A percentile compares a stretch with the other conserved stretches of the same genome.
Conservation (phyloP, 2,888 invertebrate species). For the Allygus modestus region DNA sequence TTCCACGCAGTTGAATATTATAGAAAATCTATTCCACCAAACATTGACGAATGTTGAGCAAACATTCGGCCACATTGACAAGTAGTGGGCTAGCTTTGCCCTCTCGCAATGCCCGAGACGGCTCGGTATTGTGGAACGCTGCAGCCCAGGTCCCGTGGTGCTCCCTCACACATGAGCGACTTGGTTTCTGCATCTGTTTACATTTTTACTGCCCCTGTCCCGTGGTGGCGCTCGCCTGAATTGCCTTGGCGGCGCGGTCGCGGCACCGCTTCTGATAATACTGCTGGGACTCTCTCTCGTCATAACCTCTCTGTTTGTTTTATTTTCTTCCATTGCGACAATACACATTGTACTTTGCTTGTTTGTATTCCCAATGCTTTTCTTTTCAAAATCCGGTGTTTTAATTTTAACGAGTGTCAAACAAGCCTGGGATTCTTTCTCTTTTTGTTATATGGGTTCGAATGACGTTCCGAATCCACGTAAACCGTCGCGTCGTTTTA, state of each 20-base stretch:
- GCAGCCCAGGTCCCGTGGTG: background rate
- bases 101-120: no score
- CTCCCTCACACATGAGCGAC: constrained; percentile 46
- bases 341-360: background rate
- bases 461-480: background rate
- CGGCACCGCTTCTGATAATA: constrained; percentile 42
- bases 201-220: constrained; percentile 27
- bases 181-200: constrained; percentile 49
- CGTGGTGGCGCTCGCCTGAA: constrained; percentile 11
- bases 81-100: no score
- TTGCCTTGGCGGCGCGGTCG: constrained; percentile 24
- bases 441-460: background rate
- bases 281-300: constrained; percentile 26
- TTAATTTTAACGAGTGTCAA: background rate
- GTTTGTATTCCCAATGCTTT: constrained; percentile 30
- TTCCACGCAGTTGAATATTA: no score
- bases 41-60: no score
- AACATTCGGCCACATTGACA: no score
- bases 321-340: constrained; percentile 33
- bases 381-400: background rate
- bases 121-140: no score
- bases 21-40: no score
- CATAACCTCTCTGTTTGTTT: constrained; percentile 32
- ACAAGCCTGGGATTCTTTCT: background rate
- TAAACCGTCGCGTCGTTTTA: no score